Evolutionary conservation across 2,888 invertebrate genomes (phyloP).

Genomic region (Hyalella azteca): DNA sequence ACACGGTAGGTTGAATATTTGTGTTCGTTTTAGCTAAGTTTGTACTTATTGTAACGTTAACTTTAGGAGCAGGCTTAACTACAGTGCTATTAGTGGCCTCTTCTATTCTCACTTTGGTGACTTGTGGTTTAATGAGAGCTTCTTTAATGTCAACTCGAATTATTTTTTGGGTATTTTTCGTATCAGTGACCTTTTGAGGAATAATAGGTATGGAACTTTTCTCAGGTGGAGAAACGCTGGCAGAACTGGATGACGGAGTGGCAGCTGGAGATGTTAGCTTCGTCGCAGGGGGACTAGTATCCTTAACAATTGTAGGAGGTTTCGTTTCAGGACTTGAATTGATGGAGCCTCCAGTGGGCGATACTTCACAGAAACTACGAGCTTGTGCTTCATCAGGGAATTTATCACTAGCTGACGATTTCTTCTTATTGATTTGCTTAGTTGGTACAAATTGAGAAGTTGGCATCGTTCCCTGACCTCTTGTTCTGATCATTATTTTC

Average conservation of each 20-base stretch:
- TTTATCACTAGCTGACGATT: slow-evolving; percentile 18
- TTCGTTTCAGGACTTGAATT: not conserved
- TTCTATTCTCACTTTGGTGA: slow-evolving; percentile 19
- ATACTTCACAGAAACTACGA: not conserved
- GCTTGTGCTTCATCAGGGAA: not conserved
- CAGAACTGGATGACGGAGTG: not conserved
- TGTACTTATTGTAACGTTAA: slow-evolving; percentile 10
- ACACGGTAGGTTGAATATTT: not conserved
- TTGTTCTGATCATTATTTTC: slow-evolving; percentile 55
- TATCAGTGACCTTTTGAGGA: not conserved
- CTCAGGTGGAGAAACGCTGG: not conserved
- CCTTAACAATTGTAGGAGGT: not conserved
- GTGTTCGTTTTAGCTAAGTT: not conserved
- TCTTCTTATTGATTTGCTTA: slow-evolving; percentile 55
- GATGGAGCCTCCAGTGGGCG: not conserved
- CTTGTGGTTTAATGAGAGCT: slow-evolving; percentile 17
- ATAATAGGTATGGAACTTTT: not conserved
- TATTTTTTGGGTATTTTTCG: slow-evolving; percentile 15
- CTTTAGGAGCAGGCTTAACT: not conserved
- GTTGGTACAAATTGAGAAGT: slow-evolving; percentile 58
- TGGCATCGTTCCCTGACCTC: slow-evolving; percentile 58
- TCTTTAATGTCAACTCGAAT: slow-evolving; percentile 32
- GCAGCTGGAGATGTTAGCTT: not conserved
- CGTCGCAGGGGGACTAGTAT: not conserved
- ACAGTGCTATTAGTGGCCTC: not conserved